Evolutionary conservation across 1,140 invertebrate species (phyloP), one percentile per base, ranked within the genome.

Genomic region (Cheumatopsyche charites): DNA sequence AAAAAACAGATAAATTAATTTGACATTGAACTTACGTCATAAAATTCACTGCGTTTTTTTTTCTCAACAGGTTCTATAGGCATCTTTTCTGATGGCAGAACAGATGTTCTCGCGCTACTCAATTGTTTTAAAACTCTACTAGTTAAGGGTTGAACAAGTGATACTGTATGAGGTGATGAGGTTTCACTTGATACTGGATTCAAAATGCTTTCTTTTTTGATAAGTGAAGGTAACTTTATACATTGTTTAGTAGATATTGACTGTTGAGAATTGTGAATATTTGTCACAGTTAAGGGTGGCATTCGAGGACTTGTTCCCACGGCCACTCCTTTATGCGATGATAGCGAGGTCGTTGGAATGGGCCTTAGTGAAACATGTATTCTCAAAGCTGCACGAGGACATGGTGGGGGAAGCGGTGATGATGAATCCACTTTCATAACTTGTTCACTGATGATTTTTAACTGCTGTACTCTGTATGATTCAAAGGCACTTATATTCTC

Each of bases 401-500:
- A 88, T 62, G 85, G 82, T 1, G 92, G 91, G 17, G 89, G 86
- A 7, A 84, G 82, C 9, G 87, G 84, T 9, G 88, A 86, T 52
- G 84, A 79, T 66, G 76, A 82, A 78, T 93, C 89, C 69, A 93
- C 81, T 81, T 94, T 91, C 80, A 94, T 90, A 55, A 96, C 93
- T 1, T 92, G 80, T 77, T 89, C 89, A 47, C 86, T 83, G 5
- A 90, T 87, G n/a, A 91, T 88, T 77, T 90, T 88, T 58, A 93
- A 87, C 76, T 90, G 88, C 68, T 87, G 88, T 36, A 92, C 87
- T 77, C 93, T 87, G 80, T 95, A 92, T 52, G 94, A 91, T 45
- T 90, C 90, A 84, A 94, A 96, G 3, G 94, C 94, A 62, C 90
- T 91, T 41, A 94, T 78, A 47, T 86, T 85, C 62, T 79, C 95